Conservation (phyloP, 1,140 invertebrate genomes). For the Drosophila bocki region DNA sequence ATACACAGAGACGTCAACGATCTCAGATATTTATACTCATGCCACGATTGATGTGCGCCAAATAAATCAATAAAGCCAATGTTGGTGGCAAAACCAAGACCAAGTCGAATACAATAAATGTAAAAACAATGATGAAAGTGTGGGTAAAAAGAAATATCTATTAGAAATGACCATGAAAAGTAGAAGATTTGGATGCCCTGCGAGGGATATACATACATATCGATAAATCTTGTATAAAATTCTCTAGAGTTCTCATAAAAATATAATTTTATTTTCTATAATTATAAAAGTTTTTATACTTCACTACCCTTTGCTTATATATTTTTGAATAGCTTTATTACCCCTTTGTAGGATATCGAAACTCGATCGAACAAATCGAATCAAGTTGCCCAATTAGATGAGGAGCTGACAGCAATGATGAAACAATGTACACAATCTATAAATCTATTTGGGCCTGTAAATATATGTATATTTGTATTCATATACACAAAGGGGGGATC, state of each 20-base stretch:
- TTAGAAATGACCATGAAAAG: not conserved
- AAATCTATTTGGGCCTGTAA: constrained; percentile 23
- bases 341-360: not conserved
- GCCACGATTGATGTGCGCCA: constrained; percentile 25
- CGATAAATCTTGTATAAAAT: not conserved
- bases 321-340: not conserved
- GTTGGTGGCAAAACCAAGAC: not conserved
- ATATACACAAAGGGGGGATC: not conserved
- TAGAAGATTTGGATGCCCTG: not conserved
- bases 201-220: no score
- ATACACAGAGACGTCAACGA: constrained; percentile 14
- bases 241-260: not conserved
- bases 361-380: constrained; percentile 37
- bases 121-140: constrained; percentile 21
- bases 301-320: not conserved
- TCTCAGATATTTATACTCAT: constrained; percentile 6
- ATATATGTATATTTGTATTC: not conserved
- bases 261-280: not conserved
- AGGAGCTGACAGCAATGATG: constrained; percentile 42
- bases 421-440: constrained; percentile 42
- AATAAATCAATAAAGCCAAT: constrained; percentile 28
- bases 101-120: not conserved
- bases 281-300: not conserved
- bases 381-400: constrained; percentile 48
- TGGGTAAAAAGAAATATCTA: not conserved